Base-by-base conservation (phyloP, 1,140 invertebrate genomes). In the Elymnias hypermnestra region DNA sequence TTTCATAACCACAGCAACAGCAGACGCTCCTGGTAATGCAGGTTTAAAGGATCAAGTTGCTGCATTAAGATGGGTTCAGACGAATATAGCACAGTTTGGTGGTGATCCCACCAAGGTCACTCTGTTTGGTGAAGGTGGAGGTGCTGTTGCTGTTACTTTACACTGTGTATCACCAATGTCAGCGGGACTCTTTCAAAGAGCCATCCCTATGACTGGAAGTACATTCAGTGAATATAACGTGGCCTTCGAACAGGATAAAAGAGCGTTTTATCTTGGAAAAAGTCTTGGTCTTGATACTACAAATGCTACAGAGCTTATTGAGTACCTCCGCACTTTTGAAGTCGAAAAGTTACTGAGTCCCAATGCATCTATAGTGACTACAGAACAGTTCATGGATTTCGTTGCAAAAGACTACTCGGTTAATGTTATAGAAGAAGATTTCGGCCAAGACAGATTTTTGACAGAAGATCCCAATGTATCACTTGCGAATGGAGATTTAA, bases 61-160 rank as follows among this genome's bases (percentile, higher is more conserved):
- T 10, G 77, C 72, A 1, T 53, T 82, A 17, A 54, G 52, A 37
- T 83, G 76, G 74, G 64, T 81, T 0, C 50, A 69, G n/a, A 44
- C 54, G n/a, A 79, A 83, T 53, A 77, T 83, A 10, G 51, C 21
- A 0, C 51, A 43, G 7, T 96, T 96, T 66, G 93, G 93, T 12
- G 94, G 94, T 0, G 89, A 93, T 77, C 88, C 91, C 0, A 65
- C 91, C 1, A 88, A 89, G 53, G 88, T 96, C 0, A 95, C 94
- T 0, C 71, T 96, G n/a, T 92, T 94, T 56, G 94, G 94, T 7
- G 90, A 93, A 50, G 89, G 87, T 33, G 88, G 92, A 1, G 93
- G 92, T 2, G 89, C 86, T 7, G 88, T 89, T 0, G 61, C 64
- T 0, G 41, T 46, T 22, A 29, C 47, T 8, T 38, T 67, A n/a